These are phyloP conservation scores for Festucalex cinctus DNA, from an alignment of 2,113 vertebrate species.

Conservation along the genomic window DNA sequence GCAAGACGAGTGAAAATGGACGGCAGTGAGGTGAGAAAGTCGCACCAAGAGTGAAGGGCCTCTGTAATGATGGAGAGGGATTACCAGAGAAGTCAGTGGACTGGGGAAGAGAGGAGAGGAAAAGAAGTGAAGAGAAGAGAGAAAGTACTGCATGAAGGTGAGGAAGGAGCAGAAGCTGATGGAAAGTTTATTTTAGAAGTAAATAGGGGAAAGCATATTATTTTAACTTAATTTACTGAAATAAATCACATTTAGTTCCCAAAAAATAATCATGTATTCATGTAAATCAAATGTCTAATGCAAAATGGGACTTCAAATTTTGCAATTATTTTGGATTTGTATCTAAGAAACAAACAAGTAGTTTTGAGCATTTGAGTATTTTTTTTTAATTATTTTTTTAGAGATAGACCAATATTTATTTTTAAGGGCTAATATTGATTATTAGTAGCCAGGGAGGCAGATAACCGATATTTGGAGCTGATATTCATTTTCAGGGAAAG, in stretches of 20 bases:
- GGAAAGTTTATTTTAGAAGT: slow-evolving; percentile 38
- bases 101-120: slow-evolving; percentile 47
- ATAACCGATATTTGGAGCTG: too few relatives aligned
- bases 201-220: slow-evolving; percentile 31
- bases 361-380: background rate
- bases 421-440: too few relatives aligned
- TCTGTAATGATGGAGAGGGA: slow-evolving; percentile 70
- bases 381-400: too few relatives aligned
- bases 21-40: slow-evolving; percentile 60
- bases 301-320: background rate
- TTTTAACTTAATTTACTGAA: slow-evolving; percentile 15
- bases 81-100: slow-evolving; percentile 63
- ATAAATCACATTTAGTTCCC: slow-evolving; percentile 16
- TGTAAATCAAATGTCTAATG: background rate
- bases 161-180: slow-evolving; percentile 15
- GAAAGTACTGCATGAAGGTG: slow-evolving; percentile 48
- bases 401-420: too few relatives aligned
- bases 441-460: too few relatives aligned
- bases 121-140: slow-evolving; percentile 35
- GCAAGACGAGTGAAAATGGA: slow-evolving; percentile 32
- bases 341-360: background rate
- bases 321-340: background rate
- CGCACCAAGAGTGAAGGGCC: slow-evolving; percentile 63
- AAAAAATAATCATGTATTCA: slow-evolving; percentile 1
- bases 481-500: too few relatives aligned